Conservation (phyloP, 35 echinoderm and acorn worm species). For the Antedon bifida region DNA sequence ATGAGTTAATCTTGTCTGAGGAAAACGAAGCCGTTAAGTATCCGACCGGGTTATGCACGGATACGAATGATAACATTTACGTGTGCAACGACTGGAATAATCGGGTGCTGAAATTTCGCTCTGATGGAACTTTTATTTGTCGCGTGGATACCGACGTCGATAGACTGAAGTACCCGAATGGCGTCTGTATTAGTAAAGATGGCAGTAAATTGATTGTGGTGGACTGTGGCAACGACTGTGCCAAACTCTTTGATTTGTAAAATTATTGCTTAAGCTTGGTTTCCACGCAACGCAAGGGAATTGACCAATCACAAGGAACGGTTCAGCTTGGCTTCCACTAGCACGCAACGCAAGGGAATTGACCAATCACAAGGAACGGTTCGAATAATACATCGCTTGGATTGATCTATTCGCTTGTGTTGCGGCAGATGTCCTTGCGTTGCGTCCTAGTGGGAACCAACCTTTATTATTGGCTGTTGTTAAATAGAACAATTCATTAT, state of each 20-base stretch:
- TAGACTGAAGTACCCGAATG: conserved; percentile 76
- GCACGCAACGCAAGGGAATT: no score
- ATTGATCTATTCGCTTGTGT: no score
- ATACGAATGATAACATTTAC: conserved; percentile 71
- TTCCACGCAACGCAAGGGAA: no score
- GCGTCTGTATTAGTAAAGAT: conserved; percentile 55
- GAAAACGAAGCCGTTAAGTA: conserved; percentile 76
- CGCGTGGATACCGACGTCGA: conserved; percentile 68
- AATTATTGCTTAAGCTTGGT: no score
- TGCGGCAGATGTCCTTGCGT: no score
- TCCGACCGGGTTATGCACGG: conserved; percentile 65
- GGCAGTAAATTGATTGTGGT: conserved; percentile 47
- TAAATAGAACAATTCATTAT: no score
- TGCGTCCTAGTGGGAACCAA: no score
- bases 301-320: no score
- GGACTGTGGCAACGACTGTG: conserved; percentile 85
- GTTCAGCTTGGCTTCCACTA: no score
- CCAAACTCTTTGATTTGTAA: conserved; percentile 52
- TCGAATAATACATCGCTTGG: no score
- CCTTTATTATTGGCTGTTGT: no score
- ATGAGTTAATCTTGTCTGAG: conserved; percentile 22
- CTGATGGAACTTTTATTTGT: conserved; percentile 62
- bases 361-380: no score
- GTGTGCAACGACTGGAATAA: conserved; percentile 96
- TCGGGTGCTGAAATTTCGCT: conserved; percentile 61